Percentiles rank a stretch among this genome's conserved stretches.
phyloP scores from a whole-genome alignment of 2,888 invertebrate genomes.

The Brachynemurus nebulosus region DNA sequence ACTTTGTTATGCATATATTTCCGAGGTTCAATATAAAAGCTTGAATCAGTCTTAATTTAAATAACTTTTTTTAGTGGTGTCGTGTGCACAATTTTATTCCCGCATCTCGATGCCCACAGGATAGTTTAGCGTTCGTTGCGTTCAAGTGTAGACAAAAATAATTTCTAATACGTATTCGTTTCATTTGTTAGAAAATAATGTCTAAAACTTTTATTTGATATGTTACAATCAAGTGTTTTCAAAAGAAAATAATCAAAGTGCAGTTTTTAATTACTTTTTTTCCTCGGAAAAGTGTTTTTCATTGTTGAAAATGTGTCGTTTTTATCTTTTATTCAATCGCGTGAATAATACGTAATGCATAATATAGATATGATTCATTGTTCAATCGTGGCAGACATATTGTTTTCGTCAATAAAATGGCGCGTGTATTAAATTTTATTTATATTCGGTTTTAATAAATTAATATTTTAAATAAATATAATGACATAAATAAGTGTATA shows the following conservation, averaged over 20 bases:
- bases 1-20: neutral
- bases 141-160: neutral
- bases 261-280: no score
- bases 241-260: no score
- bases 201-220: no score
- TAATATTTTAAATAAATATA: no score
- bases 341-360: neutral
- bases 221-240: no score
- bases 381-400: neutral
- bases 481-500: no score
- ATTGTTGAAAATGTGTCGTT: constrained; percentile 2
- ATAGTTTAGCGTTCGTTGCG: neutral
- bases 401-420: neutral
- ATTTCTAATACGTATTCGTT: no score
- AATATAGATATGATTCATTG: neutral
- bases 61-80: constrained; percentile 2
- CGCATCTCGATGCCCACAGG: constrained; percentile 1
- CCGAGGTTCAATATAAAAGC: neutral
- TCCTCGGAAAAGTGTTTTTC: neutral
- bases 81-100: constrained; percentile 6
- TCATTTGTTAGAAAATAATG: neutral
- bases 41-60: constrained; percentile 2
- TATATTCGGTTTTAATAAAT: no score
- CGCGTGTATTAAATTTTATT: no score
- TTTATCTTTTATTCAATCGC: neutral